phyloP scores from a whole-genome alignment of 2,888 invertebrate genomes.

The Marasmarcha lunaedactyla region DNA sequence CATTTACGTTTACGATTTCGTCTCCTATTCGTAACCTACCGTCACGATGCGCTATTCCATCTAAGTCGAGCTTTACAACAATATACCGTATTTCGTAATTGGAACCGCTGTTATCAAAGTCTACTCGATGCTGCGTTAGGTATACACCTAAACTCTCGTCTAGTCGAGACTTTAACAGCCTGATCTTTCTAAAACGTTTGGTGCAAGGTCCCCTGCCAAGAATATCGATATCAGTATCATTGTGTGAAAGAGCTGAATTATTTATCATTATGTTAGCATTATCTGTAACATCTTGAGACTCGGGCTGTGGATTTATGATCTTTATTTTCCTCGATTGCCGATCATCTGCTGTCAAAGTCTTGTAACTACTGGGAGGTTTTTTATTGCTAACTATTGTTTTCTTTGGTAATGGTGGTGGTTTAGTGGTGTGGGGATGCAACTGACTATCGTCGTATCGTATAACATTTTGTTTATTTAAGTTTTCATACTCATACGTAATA shows the following conservation, averaged over 20 bases:
- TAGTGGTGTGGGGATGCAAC: constrained; percentile 42
- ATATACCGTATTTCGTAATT: constrained; percentile 73
- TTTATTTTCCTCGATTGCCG: constrained; percentile 62
- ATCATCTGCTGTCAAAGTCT: constrained; percentile 61
- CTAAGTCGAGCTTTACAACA: constrained; percentile 73
- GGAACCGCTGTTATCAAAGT: constrained; percentile 57
- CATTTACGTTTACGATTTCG: constrained; percentile 91
- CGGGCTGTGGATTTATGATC: constrained; percentile 55
- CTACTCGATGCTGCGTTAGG: constrained; percentile 74
- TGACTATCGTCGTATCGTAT: constrained; percentile 25
- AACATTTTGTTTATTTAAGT: constrained; percentile 30
- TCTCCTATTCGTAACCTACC: constrained; percentile 86
- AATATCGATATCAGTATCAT: constrained; percentile 43
- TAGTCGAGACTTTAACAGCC: constrained; percentile 74
- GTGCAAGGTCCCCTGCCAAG: constrained; percentile 71
- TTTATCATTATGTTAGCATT: constrained; percentile 30
- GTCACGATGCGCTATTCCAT: constrained; percentile 80
- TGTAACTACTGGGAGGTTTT: constrained; percentile 51
- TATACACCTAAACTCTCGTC: constrained; percentile 80
- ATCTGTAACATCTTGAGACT: constrained; percentile 39
- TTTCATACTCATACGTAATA: constrained; percentile 39
- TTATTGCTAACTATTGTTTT: constrained; percentile 40
- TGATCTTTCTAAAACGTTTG: constrained; percentile 73
- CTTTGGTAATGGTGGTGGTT: constrained; percentile 59
- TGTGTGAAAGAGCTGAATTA: constrained; percentile 29